Percentiles rank a stretch among this genome's conserved stretches.
Conservation (phyloP, 2,797 vertebrate species). For the Eremophila alpestris region DNA sequence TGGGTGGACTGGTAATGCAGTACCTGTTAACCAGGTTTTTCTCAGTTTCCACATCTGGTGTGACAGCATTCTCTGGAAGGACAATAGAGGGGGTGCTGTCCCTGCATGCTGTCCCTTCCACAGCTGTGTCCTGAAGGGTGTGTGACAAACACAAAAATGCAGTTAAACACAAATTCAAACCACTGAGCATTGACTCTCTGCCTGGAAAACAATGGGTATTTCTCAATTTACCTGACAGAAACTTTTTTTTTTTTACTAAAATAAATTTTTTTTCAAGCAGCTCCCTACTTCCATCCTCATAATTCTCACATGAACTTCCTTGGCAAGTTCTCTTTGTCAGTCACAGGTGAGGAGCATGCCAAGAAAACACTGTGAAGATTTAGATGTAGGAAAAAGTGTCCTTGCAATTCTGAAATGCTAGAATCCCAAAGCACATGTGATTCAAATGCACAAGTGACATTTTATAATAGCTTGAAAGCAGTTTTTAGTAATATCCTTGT, state of each 20-base stretch:
- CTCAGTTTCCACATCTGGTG: slow-evolving; percentile 77
- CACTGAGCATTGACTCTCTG: background rate
- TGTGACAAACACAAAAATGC: slow-evolving; percentile 40
- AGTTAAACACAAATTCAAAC: slow-evolving; percentile 16
- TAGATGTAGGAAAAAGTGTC: background rate
- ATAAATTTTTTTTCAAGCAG: background rate
- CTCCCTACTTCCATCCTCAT: background rate
- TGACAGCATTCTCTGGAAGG: slow-evolving; percentile 82
- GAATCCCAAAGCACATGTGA: background rate
- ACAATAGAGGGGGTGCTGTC: slow-evolving; percentile 83
- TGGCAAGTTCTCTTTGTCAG: background rate
- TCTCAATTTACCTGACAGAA: background rate
- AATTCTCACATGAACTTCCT: background rate
- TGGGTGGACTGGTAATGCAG: background rate
- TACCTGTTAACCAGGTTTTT: slow-evolving; percentile 86
- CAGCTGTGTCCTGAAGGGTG: slow-evolving; percentile 74
- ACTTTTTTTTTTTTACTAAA: background rate
- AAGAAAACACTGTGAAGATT: background rate
- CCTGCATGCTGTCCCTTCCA: slow-evolving; percentile 69
- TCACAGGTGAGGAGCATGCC: background rate
- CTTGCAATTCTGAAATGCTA: background rate
- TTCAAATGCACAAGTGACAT: background rate
- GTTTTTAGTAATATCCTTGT: background rate
- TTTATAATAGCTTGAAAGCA: background rate
- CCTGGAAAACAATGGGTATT: background rate